phyloP scores from a whole-genome alignment of 2,888 invertebrate species.

The Papilio protenor region DNA sequence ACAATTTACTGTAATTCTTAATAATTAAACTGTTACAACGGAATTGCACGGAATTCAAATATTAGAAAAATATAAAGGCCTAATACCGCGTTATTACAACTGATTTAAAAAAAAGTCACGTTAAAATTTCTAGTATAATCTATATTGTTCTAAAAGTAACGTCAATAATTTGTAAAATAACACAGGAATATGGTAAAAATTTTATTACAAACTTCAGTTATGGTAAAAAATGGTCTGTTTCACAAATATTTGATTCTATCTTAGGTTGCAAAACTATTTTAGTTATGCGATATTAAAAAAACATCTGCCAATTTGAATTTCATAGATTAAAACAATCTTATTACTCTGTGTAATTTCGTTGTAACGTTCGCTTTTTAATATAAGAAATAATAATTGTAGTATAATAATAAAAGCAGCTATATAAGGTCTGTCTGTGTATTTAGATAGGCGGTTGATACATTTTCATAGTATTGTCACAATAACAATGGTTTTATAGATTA shows the following conservation, averaged over 20 bases:
- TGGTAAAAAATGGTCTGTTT: too few relatives aligned
- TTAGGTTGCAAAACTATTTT: neutral
- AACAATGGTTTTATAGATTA: neutral
- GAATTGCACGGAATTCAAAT: slow-evolving; percentile 9
- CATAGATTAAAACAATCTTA: slow-evolving; percentile 8
- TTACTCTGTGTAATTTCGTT: slow-evolving; percentile 33
- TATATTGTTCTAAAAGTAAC: neutral
- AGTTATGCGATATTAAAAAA: neutral
- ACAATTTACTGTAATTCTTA: slow-evolving; percentile 59
- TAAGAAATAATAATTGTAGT: slow-evolving; percentile 23
- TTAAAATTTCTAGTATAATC: neutral
- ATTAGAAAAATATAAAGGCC: neutral
- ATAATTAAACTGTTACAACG: slow-evolving; percentile 7
- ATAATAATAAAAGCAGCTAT: slow-evolving; percentile 34
- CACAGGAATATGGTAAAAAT: neutral
- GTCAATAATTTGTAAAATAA: neutral
- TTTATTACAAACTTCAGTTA: neutral
- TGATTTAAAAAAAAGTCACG: neutral
- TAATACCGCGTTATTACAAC: neutral
- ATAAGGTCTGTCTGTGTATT: slow-evolving; percentile 29
- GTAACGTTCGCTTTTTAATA: slow-evolving; percentile 24
- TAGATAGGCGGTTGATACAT: slow-evolving; percentile 44
- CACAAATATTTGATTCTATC: too few relatives aligned
- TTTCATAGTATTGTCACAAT: slow-evolving; percentile 43
- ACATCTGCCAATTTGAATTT: neutral